A percentile compares a stretch with the other conserved stretches of the same genome.
These are phyloP conservation scores for Drosophila nannoptera DNA, from an alignment of 1,140 invertebrate genomes.

Conservation along the genomic window DNA sequence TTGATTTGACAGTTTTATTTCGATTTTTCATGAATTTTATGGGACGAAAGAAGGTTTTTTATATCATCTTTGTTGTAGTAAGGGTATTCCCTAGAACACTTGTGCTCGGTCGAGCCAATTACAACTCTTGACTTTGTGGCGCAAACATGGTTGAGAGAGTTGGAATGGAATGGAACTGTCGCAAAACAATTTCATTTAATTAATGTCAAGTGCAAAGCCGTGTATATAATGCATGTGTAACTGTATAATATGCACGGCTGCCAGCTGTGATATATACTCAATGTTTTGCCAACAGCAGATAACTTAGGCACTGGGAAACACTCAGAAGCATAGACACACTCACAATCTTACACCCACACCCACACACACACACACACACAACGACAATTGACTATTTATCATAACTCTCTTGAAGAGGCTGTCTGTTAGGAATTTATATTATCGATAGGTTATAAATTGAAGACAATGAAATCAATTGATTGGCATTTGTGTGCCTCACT, in stretches of 20 bases:
- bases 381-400: constrained; percentile 47
- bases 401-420: constrained; percentile 38
- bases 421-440: constrained; percentile 68
- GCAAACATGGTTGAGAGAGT: constrained; percentile 12
- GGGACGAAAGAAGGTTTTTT: not conserved
- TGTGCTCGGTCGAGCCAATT: not conserved
- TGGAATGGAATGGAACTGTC: constrained; percentile 45
- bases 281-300: constrained; percentile 46
- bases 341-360: constrained; percentile 36
- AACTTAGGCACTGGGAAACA: constrained; percentile 38
- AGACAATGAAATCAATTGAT: constrained; percentile 78
- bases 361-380: constrained; percentile 28
- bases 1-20: not conserved
- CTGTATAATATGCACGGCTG: constrained; percentile 16
- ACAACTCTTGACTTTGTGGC: constrained; percentile 11
- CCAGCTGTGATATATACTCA: constrained; percentile 17
- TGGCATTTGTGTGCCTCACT: constrained; percentile 60
- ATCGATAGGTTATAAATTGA: constrained; percentile 76
- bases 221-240: constrained; percentile 24
- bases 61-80: not conserved
- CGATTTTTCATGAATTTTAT: not conserved
- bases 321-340: no score
- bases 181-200: constrained; percentile 69
- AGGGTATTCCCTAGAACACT: not conserved
- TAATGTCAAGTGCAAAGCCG: constrained; percentile 67